These are phyloP conservation scores for Cynopterus brachyotis DNA, from an alignment of 2,113 vertebrate genomes.

Conservation along the genomic window DNA sequence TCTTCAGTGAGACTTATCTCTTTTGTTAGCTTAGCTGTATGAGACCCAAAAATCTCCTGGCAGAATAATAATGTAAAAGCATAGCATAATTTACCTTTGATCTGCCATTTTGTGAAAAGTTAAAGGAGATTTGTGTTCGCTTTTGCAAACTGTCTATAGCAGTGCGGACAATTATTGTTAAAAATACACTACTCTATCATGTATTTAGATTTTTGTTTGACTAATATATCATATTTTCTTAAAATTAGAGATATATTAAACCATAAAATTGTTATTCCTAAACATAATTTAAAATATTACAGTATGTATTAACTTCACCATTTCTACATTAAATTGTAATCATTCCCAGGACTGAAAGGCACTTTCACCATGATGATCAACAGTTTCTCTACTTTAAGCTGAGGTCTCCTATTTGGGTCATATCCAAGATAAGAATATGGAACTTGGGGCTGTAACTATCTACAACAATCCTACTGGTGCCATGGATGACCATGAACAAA, in stretches of 20 bases:
- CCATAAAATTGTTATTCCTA: background rate
- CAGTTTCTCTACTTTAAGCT: background rate
- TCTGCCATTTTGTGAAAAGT: background rate
- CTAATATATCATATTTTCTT: constrained; percentile 8
- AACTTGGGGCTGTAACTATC: background rate
- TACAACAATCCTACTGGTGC: background rate
- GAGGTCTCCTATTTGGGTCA: background rate
- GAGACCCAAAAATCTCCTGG: background rate
- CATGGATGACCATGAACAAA: background rate
- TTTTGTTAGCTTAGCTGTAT: background rate
- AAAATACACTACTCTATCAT: background rate
- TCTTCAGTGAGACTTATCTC: background rate
- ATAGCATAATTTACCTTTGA: background rate
- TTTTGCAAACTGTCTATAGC: background rate
- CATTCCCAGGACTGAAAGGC: background rate
- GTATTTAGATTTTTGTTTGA: constrained; percentile 39
- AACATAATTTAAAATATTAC: background rate
- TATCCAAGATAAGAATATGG: background rate
- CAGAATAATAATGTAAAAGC: background rate
- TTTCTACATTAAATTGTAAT: background rate
- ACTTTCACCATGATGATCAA: background rate
- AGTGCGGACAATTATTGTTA: background rate
- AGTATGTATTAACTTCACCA: background rate
- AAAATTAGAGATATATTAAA: background rate
- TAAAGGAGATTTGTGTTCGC: background rate